These are phyloP conservation scores for Cremastinae sp. DNA, from an alignment of 2,888 invertebrate species.

Conservation along the genomic window DNA sequence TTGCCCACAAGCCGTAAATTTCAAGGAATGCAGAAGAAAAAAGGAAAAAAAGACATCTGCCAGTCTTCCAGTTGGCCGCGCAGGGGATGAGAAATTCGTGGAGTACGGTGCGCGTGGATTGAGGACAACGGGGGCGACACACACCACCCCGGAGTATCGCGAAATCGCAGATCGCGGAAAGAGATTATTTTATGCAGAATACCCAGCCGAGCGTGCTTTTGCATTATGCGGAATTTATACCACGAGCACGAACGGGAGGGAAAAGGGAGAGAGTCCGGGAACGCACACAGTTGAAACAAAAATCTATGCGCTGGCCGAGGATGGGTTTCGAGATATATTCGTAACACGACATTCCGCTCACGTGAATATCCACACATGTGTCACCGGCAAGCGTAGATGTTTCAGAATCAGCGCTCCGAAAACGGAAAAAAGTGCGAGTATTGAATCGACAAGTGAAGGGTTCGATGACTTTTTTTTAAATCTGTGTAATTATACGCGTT, in stretches of 20 bases:
- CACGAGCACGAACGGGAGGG: constrained; percentile 10
- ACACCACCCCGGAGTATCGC: constrained; percentile 38
- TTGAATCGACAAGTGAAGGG: not conserved
- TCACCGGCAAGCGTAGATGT: constrained; percentile 14
- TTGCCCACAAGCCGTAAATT: constrained; percentile 11
- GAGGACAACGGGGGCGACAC: constrained; percentile 55
- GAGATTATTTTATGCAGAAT: constrained; percentile 77
- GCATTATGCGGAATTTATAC: constrained; percentile 71
- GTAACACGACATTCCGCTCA: not conserved
- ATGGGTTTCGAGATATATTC: constrained; percentile 6
- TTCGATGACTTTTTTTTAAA: not conserved
- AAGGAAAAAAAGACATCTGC: constrained; percentile 66
- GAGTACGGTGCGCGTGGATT: constrained; percentile 10
- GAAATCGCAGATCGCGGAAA: constrained; percentile 73
- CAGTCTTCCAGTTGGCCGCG: constrained; percentile 70
- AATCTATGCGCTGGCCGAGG: constrained; percentile 57
- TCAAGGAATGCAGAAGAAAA: constrained; percentile 24
- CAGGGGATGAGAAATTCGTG: constrained; percentile 30
- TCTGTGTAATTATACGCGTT: not conserved
- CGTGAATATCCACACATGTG: too few relatives aligned
- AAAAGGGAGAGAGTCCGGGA: constrained; percentile 1
- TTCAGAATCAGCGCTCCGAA: constrained; percentile 18
- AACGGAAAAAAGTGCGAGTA: constrained; percentile 22
- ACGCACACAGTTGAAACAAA: not conserved
- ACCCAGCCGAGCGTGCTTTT: constrained; percentile 71